Evolutionary conservation across 2,797 vertebrate species (phyloP).

Genomic region (Neopelma chrysocephalum): DNA sequence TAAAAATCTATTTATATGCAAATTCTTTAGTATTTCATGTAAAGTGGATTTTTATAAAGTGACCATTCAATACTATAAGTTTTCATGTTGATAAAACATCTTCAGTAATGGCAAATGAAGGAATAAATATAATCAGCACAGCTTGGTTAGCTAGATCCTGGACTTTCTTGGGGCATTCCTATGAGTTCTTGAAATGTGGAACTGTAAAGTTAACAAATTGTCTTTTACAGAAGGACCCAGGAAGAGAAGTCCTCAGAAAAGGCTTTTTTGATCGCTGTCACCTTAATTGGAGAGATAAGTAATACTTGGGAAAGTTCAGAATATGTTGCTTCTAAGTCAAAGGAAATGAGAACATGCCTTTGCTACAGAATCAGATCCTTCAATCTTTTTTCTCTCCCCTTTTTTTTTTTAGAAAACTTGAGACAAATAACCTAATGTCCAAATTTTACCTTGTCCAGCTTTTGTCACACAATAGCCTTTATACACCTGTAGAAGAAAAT

Average conservation of each 20-base stretch:
- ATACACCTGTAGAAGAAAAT: background rate
- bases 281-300: background rate
- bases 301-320: background rate
- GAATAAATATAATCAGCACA: background rate
- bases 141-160: background rate
- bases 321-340: background rate
- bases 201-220: background rate
- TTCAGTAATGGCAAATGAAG: constrained; percentile 13
- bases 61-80: constrained; percentile 16
- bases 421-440: background rate
- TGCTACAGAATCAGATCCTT: background rate
- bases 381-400: rapidly evolving
- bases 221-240: background rate
- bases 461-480: background rate
- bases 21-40: constrained; percentile 53
- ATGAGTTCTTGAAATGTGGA: background rate
- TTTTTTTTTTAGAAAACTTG: background rate
- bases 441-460: background rate
- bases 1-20: constrained; percentile 68
- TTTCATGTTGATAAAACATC: constrained; percentile 46
- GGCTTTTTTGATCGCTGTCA: background rate
- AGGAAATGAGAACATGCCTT: background rate
- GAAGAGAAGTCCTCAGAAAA: background rate
- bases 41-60: constrained; percentile 50
- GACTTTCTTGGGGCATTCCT: background rate